These are phyloP conservation scores for Lasioglossum zephyrum DNA, from an alignment of 2,888 invertebrate genomes.

Conservation along the genomic window DNA sequence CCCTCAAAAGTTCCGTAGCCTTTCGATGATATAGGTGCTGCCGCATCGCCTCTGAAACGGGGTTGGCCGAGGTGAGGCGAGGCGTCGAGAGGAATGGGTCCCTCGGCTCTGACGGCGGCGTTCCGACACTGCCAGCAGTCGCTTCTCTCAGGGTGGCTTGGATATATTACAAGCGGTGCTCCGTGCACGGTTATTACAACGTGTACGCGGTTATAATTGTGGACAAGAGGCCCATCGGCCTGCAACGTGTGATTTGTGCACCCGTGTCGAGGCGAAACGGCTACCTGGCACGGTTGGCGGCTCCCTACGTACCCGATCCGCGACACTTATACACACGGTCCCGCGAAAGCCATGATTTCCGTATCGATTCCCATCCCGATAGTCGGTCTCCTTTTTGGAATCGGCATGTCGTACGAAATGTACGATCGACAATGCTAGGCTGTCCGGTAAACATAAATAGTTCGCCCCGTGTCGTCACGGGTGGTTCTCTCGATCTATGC, in stretches of 20 bases:
- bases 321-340: constrained; percentile 15
- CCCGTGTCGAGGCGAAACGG: constrained; percentile 52
- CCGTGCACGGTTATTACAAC: constrained; percentile 79
- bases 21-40: constrained; percentile 72
- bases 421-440: constrained; percentile 36
- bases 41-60: constrained; percentile 59
- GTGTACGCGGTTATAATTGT: constrained; percentile 77
- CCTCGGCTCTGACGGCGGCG: constrained; percentile 21
- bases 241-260: constrained; percentile 69
- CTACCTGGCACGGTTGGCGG: constrained; percentile 57
- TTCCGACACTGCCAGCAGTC: constrained; percentile 27
- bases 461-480: constrained; percentile 25
- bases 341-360: constrained; percentile 33
- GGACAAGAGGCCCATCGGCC: constrained; percentile 50
- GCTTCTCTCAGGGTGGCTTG: constrained; percentile 78
- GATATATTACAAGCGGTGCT: constrained; percentile 79
- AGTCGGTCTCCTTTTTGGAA: constrained; percentile 42
- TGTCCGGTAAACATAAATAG: constrained; percentile 32
- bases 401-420: constrained; percentile 24
- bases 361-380: constrained; percentile 61
- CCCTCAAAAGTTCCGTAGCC: constrained; percentile 65
- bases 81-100: constrained; percentile 43
- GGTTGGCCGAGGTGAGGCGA: constrained; percentile 44
- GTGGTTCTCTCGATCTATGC: neutral
- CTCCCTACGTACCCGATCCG: constrained; percentile 6